phyloP scores from a whole-genome alignment of 2,113 vertebrate species.

The Engraulis encrasicolus region DNA sequence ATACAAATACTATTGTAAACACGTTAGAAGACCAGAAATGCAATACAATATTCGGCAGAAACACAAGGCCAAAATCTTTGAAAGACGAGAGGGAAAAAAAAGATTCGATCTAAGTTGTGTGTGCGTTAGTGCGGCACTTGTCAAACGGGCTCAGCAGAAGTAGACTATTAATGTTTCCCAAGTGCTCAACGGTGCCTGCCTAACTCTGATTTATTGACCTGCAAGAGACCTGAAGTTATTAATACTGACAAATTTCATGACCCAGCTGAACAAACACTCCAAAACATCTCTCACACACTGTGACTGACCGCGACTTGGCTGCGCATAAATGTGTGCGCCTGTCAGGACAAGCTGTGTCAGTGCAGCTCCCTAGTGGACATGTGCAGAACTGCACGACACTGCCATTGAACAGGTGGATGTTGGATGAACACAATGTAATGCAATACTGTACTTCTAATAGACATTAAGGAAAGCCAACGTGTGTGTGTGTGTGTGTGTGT shows the following conservation, averaged over 20 bases:
- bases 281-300: conserved; percentile 34
- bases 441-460: no score
- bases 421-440: no score
- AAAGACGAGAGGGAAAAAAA: no score
- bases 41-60: no score
- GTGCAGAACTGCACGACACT: conserved; percentile 2
- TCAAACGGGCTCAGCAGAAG: background rate
- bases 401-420: background rate
- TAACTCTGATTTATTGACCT: background rate
- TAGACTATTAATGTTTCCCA: background rate
- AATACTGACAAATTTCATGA: conserved; percentile 33
- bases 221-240: background rate
- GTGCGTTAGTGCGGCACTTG: background rate
- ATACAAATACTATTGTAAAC: no score
- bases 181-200: background rate
- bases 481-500: no score
- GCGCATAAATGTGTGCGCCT: conserved; percentile 33
- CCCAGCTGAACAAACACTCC: conserved; percentile 23
- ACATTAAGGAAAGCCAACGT: no score
- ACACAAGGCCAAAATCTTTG: no score
- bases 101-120: no score
- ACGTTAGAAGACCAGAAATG: no score
- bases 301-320: conserved; percentile 31
- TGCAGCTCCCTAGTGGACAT: conserved; percentile 51
- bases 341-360: conserved; percentile 31